Evolutionary conservation across 2,888 invertebrate genomes (phyloP).

Genomic region (Mythimna pallens): DNA sequence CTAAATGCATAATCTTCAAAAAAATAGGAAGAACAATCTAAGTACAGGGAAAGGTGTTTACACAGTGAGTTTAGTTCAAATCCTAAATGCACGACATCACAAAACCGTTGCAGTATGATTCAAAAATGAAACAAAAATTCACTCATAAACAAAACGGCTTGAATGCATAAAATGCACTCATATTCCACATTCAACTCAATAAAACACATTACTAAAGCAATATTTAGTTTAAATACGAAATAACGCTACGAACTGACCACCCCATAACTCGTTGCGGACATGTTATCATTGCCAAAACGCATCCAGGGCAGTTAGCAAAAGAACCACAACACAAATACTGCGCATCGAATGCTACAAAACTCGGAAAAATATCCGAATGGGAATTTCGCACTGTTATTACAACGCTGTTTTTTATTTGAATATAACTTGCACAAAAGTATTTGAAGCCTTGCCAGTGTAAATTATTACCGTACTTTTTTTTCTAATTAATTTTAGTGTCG

Average conservation of each 20-base stretch:
- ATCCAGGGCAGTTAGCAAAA: conserved; percentile 47
- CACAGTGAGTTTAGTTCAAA: not conserved
- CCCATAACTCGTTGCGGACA: conserved; percentile 30
- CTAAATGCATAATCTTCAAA: too few relatives aligned
- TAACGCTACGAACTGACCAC: conserved; percentile 24
- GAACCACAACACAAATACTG: conserved; percentile 38
- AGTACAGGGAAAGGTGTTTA: too few relatives aligned
- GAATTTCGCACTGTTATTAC: conserved; percentile 4
- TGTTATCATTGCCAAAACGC: conserved; percentile 43
- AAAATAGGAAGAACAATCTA: too few relatives aligned
- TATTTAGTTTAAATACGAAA: conserved; percentile 34
- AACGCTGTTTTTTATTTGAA: not conserved
- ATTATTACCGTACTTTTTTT: too few relatives aligned
- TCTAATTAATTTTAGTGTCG: too few relatives aligned
- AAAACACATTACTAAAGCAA: conserved; percentile 21
- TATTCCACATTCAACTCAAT: conserved; percentile 16
- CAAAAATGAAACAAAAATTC: not conserved
- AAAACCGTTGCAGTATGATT: not conserved
- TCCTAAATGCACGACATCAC: not conserved
- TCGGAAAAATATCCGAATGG: conserved; percentile 23
- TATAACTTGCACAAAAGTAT: too few relatives aligned
- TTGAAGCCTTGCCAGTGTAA: too few relatives aligned
- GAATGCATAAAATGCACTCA: not conserved
- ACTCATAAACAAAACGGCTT: not conserved
- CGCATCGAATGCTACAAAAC: conserved; percentile 25